These are phyloP conservation scores for Trichomalopsis sarcophagae DNA, from an alignment of 1,140 invertebrate genomes.

Conservation along the genomic window DNA sequence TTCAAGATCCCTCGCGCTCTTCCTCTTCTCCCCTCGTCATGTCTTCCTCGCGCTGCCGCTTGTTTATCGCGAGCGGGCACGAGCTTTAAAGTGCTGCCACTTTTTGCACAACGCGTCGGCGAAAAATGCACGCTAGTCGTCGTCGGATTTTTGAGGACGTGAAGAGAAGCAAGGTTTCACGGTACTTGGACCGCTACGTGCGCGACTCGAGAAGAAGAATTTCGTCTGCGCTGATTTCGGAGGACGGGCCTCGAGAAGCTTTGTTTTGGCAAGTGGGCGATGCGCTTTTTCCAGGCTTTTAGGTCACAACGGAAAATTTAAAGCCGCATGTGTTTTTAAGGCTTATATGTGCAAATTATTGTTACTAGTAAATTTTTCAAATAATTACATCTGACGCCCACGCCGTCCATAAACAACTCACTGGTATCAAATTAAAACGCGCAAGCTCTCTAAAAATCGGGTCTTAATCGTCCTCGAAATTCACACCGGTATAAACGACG, in stretches of 20 bases:
- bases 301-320: too few relatives aligned
- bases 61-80: neutral
- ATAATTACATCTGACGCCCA: too few relatives aligned
- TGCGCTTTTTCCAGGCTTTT: too few relatives aligned
- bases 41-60: neutral
- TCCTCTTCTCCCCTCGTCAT: too few relatives aligned
- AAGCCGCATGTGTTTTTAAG: too few relatives aligned
- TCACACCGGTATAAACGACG: neutral
- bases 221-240: neutral
- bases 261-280: neutral
- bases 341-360: too few relatives aligned
- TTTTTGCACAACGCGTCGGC: neutral
- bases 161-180: neutral
- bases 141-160: neutral
- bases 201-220: neutral
- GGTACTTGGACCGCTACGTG: neutral
- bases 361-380: too few relatives aligned
- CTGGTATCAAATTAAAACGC: neutral
- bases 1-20: too few relatives aligned
- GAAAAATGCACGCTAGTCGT: neutral
- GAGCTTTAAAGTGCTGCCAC: constrained; percentile 13
- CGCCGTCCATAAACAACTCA: neutral
- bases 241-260: neutral
- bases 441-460: neutral
- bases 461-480: neutral